Percentiles rank a stretch among this genome's conserved stretches.
Conservation (phyloP, 1,140 invertebrate species). For the Zaprionus davidi region DNA sequence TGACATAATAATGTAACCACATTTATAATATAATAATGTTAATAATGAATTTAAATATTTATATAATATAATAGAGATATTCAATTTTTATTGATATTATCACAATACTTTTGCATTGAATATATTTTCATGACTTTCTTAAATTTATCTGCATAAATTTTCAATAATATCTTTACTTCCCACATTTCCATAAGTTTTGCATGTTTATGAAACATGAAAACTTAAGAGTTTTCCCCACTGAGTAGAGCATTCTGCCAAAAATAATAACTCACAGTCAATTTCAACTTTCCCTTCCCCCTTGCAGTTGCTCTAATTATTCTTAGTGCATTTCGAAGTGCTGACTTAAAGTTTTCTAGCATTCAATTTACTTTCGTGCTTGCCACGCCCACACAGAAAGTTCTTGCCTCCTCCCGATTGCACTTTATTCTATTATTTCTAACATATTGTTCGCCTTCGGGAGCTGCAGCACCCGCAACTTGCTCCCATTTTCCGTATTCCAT, state of each 20-base stretch:
- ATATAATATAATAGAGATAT: no score
- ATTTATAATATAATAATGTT: no score
- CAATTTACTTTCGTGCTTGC: not conserved
- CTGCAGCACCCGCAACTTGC: not conserved
- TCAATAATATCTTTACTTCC: not conserved
- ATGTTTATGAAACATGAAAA: not conserved
- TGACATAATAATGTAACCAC: no score
- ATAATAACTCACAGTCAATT: constrained; percentile 1
- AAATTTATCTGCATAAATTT: no score
- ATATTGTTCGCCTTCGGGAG: not conserved
- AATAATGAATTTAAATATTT: no score
- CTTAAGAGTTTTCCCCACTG: not conserved
- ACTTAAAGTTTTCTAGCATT: not conserved
- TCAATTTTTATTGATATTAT: no score
- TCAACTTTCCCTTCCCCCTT: not conserved
- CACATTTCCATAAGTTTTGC: not conserved
- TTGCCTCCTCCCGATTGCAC: not conserved
- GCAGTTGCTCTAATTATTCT: not conserved
- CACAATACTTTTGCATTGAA: no score
- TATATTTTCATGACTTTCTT: no score
- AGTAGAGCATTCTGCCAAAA: not conserved
- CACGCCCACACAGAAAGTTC: not conserved
- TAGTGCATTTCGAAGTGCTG: constrained; percentile 7
- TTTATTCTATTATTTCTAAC: constrained; percentile 5
- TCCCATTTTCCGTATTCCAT: constrained; percentile 2